Evolutionary conservation across 1,140 invertebrate genomes (phyloP).

Genomic region (Venturia canescens): DNA sequence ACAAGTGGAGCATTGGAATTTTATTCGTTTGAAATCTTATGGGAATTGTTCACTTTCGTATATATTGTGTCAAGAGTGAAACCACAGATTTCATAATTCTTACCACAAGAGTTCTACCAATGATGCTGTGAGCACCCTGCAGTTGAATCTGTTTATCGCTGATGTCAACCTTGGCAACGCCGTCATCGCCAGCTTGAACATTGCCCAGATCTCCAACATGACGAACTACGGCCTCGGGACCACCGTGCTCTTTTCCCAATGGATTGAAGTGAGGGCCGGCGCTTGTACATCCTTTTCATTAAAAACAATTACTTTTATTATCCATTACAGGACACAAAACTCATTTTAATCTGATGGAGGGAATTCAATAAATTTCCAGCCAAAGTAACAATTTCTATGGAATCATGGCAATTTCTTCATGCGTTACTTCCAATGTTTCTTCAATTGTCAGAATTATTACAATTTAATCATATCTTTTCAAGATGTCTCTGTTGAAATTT

Average conservation of each 20-base stretch:
- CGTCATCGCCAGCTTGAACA: slow-evolving; percentile 84
- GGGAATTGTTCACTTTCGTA: no score
- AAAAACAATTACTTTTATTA: neutral
- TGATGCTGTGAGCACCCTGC: slow-evolving; percentile 86
- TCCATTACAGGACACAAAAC: no score
- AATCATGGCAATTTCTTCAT: no score
- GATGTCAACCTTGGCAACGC: slow-evolving; percentile 88
- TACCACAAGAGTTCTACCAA: slow-evolving; percentile 93
- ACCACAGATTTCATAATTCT: slow-evolving; percentile 54
- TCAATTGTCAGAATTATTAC: no score
- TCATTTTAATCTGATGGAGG: no score
- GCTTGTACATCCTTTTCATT: slow-evolving; percentile 88
- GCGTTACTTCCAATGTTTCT: no score
- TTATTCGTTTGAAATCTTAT: neutral
- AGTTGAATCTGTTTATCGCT: slow-evolving; percentile 86
- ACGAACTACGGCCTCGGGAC: slow-evolving; percentile 83
- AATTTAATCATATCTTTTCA: no score
- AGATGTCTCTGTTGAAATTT: no score
- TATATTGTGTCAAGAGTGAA: no score
- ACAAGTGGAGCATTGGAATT: slow-evolving; percentile 27
- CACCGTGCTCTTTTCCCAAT: slow-evolving; percentile 89
- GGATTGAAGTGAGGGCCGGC: slow-evolving; percentile 98
- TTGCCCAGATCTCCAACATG: slow-evolving; percentile 97
- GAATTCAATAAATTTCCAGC: no score
- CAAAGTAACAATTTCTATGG: no score